Conservation (phyloP, 2,797 vertebrate genomes). For the Steatocranus sp. region DNA sequence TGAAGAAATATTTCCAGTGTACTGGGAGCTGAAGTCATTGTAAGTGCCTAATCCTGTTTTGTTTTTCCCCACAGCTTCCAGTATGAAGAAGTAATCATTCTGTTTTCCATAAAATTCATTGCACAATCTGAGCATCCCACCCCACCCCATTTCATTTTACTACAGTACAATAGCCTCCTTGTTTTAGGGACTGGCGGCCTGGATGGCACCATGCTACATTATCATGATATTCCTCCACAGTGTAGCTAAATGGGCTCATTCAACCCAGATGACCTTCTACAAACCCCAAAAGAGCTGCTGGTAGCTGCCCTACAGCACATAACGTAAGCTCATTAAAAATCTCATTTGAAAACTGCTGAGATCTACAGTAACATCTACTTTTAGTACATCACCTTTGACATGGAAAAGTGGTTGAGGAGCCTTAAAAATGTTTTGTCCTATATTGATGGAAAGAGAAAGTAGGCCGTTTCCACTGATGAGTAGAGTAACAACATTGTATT, state of each 20-base stretch:
- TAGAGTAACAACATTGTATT: conserved; percentile 63
- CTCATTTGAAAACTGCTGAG: conserved; percentile 64
- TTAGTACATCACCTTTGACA: conserved; percentile 67
- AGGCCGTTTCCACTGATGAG: conserved; percentile 55
- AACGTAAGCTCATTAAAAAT: conserved; percentile 73
- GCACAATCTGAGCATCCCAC: conserved; percentile 55
- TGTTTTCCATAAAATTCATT: conserved; percentile 64
- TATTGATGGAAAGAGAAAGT: conserved; percentile 61
- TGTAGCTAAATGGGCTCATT: conserved; percentile 67
- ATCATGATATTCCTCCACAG: conserved; percentile 73
- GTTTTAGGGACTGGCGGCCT: conserved; percentile 65
- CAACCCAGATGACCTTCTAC: conserved; percentile 68
- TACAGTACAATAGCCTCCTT: conserved; percentile 76
- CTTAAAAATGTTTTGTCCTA: conserved; percentile 62
- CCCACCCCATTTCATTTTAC: conserved; percentile 61
- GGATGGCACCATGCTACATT: conserved; percentile 71
- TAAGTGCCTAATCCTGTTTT: conserved; percentile 7
- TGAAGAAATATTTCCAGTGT: conserved; percentile 22
- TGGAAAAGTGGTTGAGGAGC: conserved; percentile 47
- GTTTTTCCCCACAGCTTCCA: conserved; percentile 6
- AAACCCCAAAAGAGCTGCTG: conserved; percentile 67
- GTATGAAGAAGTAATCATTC: conserved; percentile 44
- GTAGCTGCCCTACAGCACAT: conserved; percentile 58
- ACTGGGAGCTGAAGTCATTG: conserved; percentile 14
- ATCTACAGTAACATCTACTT: conserved; percentile 66